phyloP scores from a whole-genome alignment of 2,113 vertebrate genomes.

The Thomomys bottae region DNA sequence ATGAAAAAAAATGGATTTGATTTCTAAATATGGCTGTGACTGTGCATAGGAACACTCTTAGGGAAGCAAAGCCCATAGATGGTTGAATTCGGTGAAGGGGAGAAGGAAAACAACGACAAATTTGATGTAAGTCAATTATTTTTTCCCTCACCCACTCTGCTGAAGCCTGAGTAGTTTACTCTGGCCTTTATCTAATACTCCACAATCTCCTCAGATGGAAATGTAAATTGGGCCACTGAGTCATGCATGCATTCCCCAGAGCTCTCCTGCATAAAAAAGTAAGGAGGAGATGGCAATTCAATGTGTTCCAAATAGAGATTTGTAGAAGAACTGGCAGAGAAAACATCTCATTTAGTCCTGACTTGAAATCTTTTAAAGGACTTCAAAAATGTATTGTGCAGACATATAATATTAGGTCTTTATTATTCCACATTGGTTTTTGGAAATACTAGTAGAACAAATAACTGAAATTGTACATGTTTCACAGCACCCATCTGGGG shows the following conservation, averaged over 20 bases:
- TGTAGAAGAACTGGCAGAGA: conserved; percentile 9
- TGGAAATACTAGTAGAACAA: not conserved
- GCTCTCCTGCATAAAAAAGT: not conserved
- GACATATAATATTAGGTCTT: not conserved
- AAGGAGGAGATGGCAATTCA: not conserved
- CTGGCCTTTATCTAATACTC: conserved; percentile 15
- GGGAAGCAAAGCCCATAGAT: conserved; percentile 14
- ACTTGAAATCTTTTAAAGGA: not conserved
- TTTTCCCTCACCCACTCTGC: conserved; percentile 36
- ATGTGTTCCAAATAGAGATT: conserved; percentile 22
- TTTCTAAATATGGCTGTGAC: conserved; percentile 61
- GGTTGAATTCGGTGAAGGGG: not conserved
- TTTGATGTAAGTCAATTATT: conserved; percentile 58
- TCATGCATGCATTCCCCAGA: not conserved
- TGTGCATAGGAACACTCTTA: conserved; percentile 31
- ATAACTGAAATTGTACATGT: not conserved
- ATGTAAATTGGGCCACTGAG: conserved; percentile 32
- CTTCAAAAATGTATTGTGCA: not conserved
- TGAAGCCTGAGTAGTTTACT: not conserved
- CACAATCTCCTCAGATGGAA: conserved; percentile 8
- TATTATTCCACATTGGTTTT: not conserved
- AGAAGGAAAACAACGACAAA: not conserved
- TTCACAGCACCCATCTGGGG: not conserved
- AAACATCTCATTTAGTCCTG: not conserved
- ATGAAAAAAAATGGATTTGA: conserved; percentile 52